phyloP scores from a whole-genome alignment of 1,140 invertebrate species.

The Aphaenogaster rudis region DNA sequence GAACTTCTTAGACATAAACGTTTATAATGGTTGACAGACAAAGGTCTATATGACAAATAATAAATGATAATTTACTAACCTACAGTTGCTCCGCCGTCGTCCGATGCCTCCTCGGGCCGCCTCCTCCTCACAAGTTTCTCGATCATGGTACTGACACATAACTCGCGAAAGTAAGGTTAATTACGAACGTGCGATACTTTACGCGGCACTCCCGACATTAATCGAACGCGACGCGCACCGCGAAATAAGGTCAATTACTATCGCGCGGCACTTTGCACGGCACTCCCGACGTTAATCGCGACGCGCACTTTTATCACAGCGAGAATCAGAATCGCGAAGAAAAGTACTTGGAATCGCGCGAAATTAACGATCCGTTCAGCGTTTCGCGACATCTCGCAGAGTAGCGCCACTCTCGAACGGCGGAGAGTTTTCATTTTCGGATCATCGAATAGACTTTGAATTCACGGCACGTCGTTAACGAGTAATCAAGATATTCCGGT shows the following conservation, averaged over 20 bases:
- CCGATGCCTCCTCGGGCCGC: not conserved
- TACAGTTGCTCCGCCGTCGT: too few species aligned
- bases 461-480: not conserved
- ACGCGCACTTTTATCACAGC: not conserved
- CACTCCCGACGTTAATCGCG: conserved; percentile 16
- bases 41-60: too few species aligned
- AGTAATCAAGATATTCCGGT: not conserved
- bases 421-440: not conserved
- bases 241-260: not conserved
- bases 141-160: not conserved
- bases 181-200: not conserved
- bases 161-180: not conserved
- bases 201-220: not conserved
- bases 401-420: not conserved
- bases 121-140: not conserved
- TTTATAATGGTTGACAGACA: too few species aligned
- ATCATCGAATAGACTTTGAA: not conserved
- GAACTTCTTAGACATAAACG: not conserved
- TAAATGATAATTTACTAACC: too few species aligned
- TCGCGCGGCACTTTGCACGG: not conserved
- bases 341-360: not conserved
- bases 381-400: not conserved
- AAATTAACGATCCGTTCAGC: not conserved
- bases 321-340: not conserved
- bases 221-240: not conserved